Conservation (phyloP, 2,888 invertebrate species). For the Acanthacorydalis orientalis region DNA sequence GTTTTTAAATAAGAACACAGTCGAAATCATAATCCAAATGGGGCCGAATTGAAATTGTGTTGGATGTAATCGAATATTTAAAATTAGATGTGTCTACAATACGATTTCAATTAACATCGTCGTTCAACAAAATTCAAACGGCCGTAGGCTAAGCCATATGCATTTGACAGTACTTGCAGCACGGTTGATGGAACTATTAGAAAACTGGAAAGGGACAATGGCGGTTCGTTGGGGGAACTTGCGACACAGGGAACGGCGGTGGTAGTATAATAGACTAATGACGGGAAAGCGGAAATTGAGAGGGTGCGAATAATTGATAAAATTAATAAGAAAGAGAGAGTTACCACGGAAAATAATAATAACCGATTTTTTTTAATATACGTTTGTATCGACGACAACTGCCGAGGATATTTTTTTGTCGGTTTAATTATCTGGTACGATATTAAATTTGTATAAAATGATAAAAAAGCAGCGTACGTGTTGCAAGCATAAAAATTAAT, state of each 20-base stretch:
- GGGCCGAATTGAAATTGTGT: too few relatives aligned
- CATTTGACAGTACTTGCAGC: neutral
- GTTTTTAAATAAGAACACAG: too few relatives aligned
- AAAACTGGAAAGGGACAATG: neutral
- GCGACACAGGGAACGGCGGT: neutral
- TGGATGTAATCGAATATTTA: too few relatives aligned
- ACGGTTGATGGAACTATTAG: neutral
- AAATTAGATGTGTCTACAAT: too few relatives aligned
- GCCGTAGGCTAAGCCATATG: neutral
- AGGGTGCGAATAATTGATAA: conserved; percentile 16
- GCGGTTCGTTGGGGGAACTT: neutral
- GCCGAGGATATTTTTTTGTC: too few relatives aligned
- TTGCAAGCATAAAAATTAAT: too few relatives aligned
- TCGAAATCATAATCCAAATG: too few relatives aligned
- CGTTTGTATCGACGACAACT: too few relatives aligned
- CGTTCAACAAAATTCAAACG: neutral
- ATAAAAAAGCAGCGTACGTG: too few relatives aligned
- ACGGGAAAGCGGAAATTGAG: conserved; percentile 15
- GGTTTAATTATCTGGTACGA: too few relatives aligned
- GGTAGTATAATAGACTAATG: conserved; percentile 15
- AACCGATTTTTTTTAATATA: neutral
- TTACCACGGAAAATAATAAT: neutral
- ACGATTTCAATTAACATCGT: neutral
- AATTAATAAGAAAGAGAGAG: conserved; percentile 10
- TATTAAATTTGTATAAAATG: too few relatives aligned